Evolutionary conservation across 2,797 vertebrate species (phyloP).

Genomic region (Hylomyscus alleni): DNA sequence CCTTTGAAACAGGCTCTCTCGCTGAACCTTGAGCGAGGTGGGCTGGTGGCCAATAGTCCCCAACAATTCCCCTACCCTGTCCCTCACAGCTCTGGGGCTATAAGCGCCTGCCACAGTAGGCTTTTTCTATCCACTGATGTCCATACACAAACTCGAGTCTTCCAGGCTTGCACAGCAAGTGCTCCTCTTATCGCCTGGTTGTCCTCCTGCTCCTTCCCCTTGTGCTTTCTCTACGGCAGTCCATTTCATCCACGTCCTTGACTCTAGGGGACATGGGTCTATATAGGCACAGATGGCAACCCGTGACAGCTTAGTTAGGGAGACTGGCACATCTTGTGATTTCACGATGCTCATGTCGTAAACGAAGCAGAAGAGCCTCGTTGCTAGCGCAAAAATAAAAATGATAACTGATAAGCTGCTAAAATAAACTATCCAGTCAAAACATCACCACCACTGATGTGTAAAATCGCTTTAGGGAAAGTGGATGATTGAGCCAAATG

Average conservation of each 20-base stretch:
- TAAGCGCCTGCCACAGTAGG: not conserved
- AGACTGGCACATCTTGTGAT: not conserved
- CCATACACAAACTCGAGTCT: not conserved
- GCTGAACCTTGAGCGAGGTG: not conserved
- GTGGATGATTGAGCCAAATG: not conserved
- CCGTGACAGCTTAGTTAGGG: not conserved
- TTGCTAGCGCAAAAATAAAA: constrained; percentile 15
- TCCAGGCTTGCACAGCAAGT: not conserved
- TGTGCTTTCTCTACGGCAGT: not conserved
- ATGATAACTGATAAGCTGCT: not conserved
- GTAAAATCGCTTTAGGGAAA: constrained; percentile 45
- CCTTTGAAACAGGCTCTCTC: not conserved
- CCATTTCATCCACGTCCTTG: not conserved
- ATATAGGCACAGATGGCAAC: not conserved
- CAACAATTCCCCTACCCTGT: not conserved
- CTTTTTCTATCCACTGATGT: not conserved
- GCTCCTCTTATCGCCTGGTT: too few relatives aligned
- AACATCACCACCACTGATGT: constrained; percentile 50
- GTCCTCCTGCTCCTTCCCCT: not conserved
- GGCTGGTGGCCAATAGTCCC: not conserved
- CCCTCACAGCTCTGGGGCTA: not conserved
- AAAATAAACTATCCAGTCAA: not conserved
- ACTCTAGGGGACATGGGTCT: constrained; percentile 1
- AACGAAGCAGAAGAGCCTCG: constrained; percentile 24
- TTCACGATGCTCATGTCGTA: not conserved